Evolutionary conservation across 1,140 invertebrate genomes (phyloP), one percentile per base, ranked within the genome.

Genomic region (Drosophila arawakana): DNA sequence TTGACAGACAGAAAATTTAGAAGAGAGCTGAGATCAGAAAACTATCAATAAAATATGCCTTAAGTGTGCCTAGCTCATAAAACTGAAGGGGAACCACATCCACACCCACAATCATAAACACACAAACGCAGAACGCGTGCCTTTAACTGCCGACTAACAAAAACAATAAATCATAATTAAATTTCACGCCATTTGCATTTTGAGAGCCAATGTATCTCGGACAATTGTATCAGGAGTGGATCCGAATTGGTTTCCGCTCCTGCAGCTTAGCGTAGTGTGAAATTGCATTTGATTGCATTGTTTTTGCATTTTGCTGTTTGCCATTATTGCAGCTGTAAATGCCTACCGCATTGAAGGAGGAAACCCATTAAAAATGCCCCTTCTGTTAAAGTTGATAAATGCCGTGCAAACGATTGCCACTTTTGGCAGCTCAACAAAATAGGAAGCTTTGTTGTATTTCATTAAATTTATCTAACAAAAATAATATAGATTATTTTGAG

Each of bases 151-250:
- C 18, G 35, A 49, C 63, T 63, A 47, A 37, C 43, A 66, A 43
- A 41, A 35, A 67, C 74, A 60, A 84, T 84, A 84, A 84, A 84
- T 84, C 74, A 84, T 84, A 80, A 84, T 84, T 80, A 84, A 78
- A 84, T 77, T 84, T 71, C 59, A 69, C 71, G 70, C 79, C 60
- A 34, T 58, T 46, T 59, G 55, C 39, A 55, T 41, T 71, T 75
- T 57, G 67, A 68, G 37, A 52, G 44, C 30, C 63, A 57, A 73
- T 60, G 18, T 7, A 37, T 11, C 30, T 35, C n/a, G 7, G 13
- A 34, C 58, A 41, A 39, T 52, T 66, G 46, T 21, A 15, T 52
- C 47, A 5, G 63, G 13, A 7, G 10, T 9, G 11, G 25, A n/a
- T 54, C 9, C 37, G 39, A 52, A 15, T 63, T 13, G 44, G 39